Percentiles rank a stretch among this genome's conserved stretches.
Evolutionary conservation across 2,888 invertebrate genomes (phyloP).

Genomic region (Drosophila kokeensis): DNA sequence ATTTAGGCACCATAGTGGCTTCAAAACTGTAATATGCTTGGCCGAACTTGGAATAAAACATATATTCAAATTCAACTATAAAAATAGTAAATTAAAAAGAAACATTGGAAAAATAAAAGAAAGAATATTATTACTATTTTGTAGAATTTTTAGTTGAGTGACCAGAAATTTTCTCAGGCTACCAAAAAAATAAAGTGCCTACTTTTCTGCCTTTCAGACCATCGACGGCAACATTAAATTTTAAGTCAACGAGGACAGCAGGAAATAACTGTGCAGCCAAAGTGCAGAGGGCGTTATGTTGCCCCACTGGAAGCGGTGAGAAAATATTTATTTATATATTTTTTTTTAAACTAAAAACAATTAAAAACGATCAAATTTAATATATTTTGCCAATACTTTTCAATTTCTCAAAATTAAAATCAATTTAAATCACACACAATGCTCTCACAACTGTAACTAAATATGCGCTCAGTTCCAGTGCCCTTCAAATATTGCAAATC

Average conservation of each 20-base stretch:
- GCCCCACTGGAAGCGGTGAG: conserved; percentile 85
- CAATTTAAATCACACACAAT: background rate
- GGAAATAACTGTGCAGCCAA: conserved; percentile 67
- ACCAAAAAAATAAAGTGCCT: conserved; percentile 58
- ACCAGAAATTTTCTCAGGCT: background rate
- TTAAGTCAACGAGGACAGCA: conserved; percentile 67
- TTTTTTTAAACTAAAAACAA: background rate
- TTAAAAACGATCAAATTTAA: background rate
- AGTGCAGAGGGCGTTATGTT: conserved; percentile 83
- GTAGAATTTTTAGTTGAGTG: conserved; percentile 13
- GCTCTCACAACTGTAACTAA: background rate
- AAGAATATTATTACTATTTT: background rate
- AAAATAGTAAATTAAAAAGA: background rate
- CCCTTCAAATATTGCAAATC: conserved; percentile 24
- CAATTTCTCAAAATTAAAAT: background rate
- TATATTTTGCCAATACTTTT: too few relatives aligned
- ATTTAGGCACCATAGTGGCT: conserved; percentile 5
- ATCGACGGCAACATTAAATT: conserved; percentile 71
- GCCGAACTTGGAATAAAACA: conserved; percentile 5
- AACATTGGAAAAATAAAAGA: conserved; percentile 3
- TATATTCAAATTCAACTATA: too few relatives aligned
- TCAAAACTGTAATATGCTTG: conserved; percentile 44
- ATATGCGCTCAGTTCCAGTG: conserved; percentile 19
- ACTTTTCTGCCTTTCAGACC: conserved; percentile 69
- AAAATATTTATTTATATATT: conserved; percentile 12